Conservation (phyloP, 1,140 invertebrate species). For the Panulirus ornatus region DNA sequence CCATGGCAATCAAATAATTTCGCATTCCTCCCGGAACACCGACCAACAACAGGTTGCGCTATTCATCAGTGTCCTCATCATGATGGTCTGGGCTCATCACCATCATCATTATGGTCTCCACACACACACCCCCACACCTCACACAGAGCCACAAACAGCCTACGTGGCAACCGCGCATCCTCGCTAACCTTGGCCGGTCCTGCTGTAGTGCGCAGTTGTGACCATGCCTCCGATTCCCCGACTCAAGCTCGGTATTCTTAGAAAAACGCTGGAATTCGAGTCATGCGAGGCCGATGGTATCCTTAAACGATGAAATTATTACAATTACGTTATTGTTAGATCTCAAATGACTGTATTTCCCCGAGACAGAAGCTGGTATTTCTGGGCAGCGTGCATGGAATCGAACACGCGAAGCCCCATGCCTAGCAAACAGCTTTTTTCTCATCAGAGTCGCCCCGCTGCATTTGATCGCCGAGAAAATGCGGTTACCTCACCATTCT, state of each 20-base stretch:
- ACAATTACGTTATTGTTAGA: too few species aligned
- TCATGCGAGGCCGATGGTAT: too few species aligned
- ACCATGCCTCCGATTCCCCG: not conserved
- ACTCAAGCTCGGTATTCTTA: too few species aligned
- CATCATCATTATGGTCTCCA: slow-evolving; percentile 30
- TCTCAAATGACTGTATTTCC: not conserved
- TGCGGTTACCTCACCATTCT: not conserved
- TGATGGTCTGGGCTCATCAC: not conserved
- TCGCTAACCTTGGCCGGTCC: slow-evolving; percentile 43
- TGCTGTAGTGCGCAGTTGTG: slow-evolving; percentile 56
- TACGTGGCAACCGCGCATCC: slow-evolving; percentile 36
- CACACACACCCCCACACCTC: slow-evolving; percentile 17
- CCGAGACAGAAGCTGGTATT: too few species aligned
- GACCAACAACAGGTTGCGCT: slow-evolving; percentile 10
- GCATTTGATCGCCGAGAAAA: slow-evolving; percentile 34
- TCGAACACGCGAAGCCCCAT: slow-evolving; percentile 23
- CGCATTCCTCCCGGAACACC: not conserved
- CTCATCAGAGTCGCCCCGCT: slow-evolving; percentile 37
- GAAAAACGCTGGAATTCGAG: too few species aligned
- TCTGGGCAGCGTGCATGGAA: too few species aligned
- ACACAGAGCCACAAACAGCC: slow-evolving; percentile 2
- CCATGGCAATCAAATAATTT: too few species aligned
- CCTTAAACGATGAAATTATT: too few species aligned
- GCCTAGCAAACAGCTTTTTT: slow-evolving; percentile 45
- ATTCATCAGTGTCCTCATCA: slow-evolving; percentile 6